Evolutionary conservation across 2,797 vertebrate species (phyloP).

Genomic region (Kryptolebias ocellatus): DNA sequence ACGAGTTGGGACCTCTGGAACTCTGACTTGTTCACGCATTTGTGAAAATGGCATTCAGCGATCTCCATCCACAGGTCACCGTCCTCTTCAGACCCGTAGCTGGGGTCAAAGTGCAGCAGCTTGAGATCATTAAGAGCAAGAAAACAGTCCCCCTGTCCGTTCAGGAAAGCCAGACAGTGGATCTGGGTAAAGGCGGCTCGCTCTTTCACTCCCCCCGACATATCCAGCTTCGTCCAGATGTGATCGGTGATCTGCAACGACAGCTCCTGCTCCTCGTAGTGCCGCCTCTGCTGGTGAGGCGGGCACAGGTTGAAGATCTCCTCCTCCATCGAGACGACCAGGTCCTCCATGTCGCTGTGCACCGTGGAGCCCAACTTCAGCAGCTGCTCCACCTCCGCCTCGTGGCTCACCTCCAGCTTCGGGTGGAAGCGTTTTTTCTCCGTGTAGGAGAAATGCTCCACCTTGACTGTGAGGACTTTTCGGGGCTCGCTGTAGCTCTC

Average conservation of each 20-base stretch:
- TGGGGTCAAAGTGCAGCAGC: conserved; percentile 83
- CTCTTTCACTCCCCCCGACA: conserved; percentile 83
- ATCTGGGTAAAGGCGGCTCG: conserved; percentile 86
- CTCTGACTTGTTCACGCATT: conserved; percentile 85
- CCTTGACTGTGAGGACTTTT: conserved; percentile 93
- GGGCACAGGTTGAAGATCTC: conserved; percentile 86
- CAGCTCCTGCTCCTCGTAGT: conserved; percentile 93
- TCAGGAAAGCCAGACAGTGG: conserved; percentile 92
- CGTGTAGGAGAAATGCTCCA: conserved; percentile 89
- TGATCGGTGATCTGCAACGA: conserved; percentile 91
- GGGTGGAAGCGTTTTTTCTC: conserved; percentile 93
- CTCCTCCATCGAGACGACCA: conserved; percentile 89
- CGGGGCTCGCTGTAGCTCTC: conserved; percentile 91
- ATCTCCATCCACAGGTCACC: conserved; percentile 88
- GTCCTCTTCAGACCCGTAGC: conserved; percentile 84
- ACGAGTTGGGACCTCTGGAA: conserved; percentile 86
- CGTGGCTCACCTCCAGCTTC: conserved; percentile 88
- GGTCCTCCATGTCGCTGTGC: conserved; percentile 88
- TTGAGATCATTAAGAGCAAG: conserved; percentile 91
- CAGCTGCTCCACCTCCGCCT: conserved; percentile 91
- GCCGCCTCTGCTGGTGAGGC: conserved; percentile 81
- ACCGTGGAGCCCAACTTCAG: conserved; percentile 93
- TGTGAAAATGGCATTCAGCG: conserved; percentile 86
- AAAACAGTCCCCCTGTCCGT: conserved; percentile 87
- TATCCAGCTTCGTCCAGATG: conserved; percentile 90